Base-by-base conservation (phyloP, 1,140 invertebrate genomes). In the Cydia pomonella region DNA sequence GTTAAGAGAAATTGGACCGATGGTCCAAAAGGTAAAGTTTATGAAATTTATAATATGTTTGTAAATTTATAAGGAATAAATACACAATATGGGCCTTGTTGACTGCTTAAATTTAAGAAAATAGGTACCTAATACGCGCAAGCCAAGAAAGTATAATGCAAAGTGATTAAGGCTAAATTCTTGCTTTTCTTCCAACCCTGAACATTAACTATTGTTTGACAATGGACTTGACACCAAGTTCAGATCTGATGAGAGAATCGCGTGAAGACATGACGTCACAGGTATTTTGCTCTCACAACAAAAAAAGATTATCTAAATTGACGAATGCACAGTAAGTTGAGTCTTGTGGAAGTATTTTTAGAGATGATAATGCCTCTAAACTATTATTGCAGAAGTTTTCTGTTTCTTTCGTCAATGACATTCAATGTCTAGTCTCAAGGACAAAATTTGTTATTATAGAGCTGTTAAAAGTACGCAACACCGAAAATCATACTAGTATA, bases 191-290 rank as follows among this genome's bases (percentile, higher is more conserved):
- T 18, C 13, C 38, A n/a, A 74, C 41, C 33, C 33, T 74, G 25
- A 38, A 18, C 64, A 69, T 69, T 74, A 63, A 18, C 27, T 10
- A 7, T n/a, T 38, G 74, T 27, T 18, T 29, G 47, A 59, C 62
- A 62, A n/a, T 27, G 62, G 21, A 64, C 73, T 18, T 21, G 69
- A 74, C 66, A 44, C 44, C 71, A 50, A 72, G n/a, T 72, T 72
- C 21, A 18, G 33, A 44, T 38, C 71, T 44, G 71, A 72, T 18
- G 71, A 72, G 1, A 47, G 41, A 16, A 47, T 72, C 44, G 71
- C 71, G 71, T 72, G 71, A 38, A 69, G n/a, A 38, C 29, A 33
- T 29, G 9, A 21, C 64, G 25, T 29, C 23, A 64, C 7, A 33
- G 27, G 9, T 7, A 29, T 50, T 50, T 50, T 18, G 1, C 0